These are phyloP conservation scores for Perizoma flavofasciatum DNA, from an alignment of 2,888 invertebrate species.

Conservation along the genomic window DNA sequence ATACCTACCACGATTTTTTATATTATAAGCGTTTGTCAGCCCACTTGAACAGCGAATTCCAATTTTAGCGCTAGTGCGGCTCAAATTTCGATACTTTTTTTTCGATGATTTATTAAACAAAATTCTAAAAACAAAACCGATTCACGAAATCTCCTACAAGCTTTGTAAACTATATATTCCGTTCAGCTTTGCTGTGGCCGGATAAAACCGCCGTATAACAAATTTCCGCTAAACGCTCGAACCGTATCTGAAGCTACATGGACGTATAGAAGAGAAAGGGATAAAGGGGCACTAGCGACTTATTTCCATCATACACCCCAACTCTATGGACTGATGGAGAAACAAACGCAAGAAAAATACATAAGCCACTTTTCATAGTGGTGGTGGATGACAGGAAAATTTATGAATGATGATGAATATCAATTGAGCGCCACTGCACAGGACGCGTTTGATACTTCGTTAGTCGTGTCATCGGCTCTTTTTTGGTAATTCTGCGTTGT, in stretches of 20 bases:
- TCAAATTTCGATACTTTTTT: no score
- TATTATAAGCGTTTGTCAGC: no score
- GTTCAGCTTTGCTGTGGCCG: constrained; percentile 14
- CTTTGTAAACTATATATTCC: constrained; percentile 21
- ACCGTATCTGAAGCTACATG: constrained; percentile 24
- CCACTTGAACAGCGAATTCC: no score
- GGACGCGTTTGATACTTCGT: no score
- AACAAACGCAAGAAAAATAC: no score
- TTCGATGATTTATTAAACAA: constrained; percentile 4
- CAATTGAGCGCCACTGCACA: no score
- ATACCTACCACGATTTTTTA: no score
- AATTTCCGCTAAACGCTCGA: constrained; percentile 32
- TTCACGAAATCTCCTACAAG: constrained; percentile 18
- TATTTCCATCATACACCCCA: background rate
- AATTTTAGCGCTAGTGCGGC: no score
- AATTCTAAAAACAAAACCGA: constrained; percentile 5
- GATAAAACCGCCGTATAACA: constrained; percentile 30
- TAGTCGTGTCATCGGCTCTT: no score
- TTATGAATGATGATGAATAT: background rate
- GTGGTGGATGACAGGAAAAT: background rate
- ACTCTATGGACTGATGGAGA: background rate
- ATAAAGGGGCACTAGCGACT: background rate
- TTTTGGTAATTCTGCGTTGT: no score
- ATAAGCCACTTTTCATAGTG: no score
- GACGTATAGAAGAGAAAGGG: background rate